phyloP scores from a whole-genome alignment of 35 echinoderm and acorn worm genomes.

The Ophiothrix spiculata region DNA sequence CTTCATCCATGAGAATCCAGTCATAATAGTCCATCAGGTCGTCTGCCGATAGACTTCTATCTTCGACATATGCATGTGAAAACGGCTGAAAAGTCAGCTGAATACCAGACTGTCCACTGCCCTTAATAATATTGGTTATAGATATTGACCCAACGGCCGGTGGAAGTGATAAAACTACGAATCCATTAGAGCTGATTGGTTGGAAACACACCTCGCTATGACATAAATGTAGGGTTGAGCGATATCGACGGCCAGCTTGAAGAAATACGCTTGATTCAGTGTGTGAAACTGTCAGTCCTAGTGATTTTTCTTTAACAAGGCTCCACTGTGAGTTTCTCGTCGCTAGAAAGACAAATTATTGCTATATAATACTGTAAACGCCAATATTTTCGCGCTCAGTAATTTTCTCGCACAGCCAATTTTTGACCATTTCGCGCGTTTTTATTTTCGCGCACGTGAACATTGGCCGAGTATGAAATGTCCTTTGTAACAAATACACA shows the following conservation, averaged over 20 bases:
- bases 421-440: background rate
- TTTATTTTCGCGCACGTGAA: background rate
- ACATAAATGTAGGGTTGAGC: conserved; percentile 1
- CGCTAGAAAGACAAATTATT: background rate
- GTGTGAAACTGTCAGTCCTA: background rate
- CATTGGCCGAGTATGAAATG: background rate
- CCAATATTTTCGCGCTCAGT: background rate
- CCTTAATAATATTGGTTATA: background rate
- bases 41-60: background rate
- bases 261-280: background rate
- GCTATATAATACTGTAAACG: background rate
- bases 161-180: conserved; percentile 2
- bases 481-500: no score
- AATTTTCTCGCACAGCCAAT: background rate
- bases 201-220: conserved; percentile 16
- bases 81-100: background rate
- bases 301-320: background rate
- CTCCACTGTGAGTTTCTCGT: background rate
- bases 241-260: background rate
- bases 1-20: background rate
- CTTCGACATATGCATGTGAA: background rate
- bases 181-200: background rate
- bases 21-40: conserved; percentile 32
- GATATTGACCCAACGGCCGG: background rate
- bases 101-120: background rate